A percentile compares a stretch with the other conserved stretches of the same genome.
These are phyloP conservation scores for Nebria brevicollis DNA, from an alignment of 2,888 invertebrate genomes.

Conservation along the genomic window DNA sequence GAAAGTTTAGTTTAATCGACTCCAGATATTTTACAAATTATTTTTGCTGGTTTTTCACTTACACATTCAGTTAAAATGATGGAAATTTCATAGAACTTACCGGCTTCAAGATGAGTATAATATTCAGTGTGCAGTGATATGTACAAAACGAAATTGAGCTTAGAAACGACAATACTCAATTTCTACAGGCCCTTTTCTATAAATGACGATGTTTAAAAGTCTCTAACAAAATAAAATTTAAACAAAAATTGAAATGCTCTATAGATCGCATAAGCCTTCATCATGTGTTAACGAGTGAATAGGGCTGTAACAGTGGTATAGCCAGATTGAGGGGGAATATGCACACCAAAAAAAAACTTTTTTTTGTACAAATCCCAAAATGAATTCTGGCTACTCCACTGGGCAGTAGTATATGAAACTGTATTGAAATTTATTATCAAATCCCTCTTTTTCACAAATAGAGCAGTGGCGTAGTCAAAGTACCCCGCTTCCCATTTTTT, in stretches of 20 bases:
- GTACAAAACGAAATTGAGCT: slow-evolving; percentile 40
- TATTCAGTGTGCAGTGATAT: slow-evolving; percentile 33
- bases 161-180: slow-evolving; percentile 6
- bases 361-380: not conserved
- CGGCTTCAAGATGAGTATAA: slow-evolving; percentile 34
- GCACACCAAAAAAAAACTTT: not conserved
- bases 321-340: not conserved
- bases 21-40: not conserved
- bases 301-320: not conserved
- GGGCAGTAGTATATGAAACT: slow-evolving; percentile 53
- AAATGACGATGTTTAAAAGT: slow-evolving; percentile 34
- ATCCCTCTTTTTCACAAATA: not conserved
- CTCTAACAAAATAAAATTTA: slow-evolving; percentile 3
- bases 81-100: not conserved
- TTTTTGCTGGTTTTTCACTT: not conserved
- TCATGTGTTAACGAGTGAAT: not conserved
- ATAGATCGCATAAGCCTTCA: not conserved
- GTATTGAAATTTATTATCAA: slow-evolving; percentile 60
- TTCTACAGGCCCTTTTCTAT: slow-evolving; percentile 15
- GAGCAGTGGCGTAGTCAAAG: too few species aligned
- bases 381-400: not conserved
- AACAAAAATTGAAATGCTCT: not conserved
- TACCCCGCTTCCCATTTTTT: too few species aligned
- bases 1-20: too few species aligned
- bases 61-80: not conserved